Evolutionary conservation across 2,797 vertebrate species (phyloP), one percentile per base, ranked within the genome.

Genomic region (Salmo trutta): DNA sequence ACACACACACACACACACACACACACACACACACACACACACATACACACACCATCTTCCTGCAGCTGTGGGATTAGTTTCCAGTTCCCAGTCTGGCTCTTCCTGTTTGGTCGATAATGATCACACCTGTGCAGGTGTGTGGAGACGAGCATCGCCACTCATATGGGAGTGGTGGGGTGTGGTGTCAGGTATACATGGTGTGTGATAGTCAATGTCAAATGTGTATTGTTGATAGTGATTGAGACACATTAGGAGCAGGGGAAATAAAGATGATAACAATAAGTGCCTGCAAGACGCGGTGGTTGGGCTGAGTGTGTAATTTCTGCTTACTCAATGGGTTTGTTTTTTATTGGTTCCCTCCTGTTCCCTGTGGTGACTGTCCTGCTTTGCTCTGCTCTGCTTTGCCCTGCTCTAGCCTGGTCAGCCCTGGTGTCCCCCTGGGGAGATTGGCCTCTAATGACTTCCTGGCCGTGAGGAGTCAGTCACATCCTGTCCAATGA

Each of bases 41-140:
- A 70, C 52, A 74, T 36, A 71, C 33, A 76, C 31, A 67, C 65
- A 74, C 78, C 41, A 12, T 90, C 90, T 83, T 84, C 82, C 83
- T 27, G 73, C 91, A 93, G 89, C 90, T 92, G 90, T 84, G 88
- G 92, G 91, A 93, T 93, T 89, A 93, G 91, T 92, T 92, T 91
- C 87, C 89, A 91, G 89, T 92, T 92, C 91, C 88, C 85, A 85
- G 89, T 92, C 92, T 90, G 84, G 87, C 90, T 91, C 91, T 92
- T 93, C 92, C 91, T 92, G 93, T 92, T 93, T 93, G 89, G 88
- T 87, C 79, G 92, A 93, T 92, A 94, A 90, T 89, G 89, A 93
- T 93, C 92, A 92, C 91, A 93, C 92, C 92, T 93, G 92, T 85
- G 87, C 92, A 93, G 92, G 92, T 93, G 92, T 93, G 90, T 88